Conservation (phyloP, 2,888 invertebrate species). For the Synanthedon formicaeformis region DNA sequence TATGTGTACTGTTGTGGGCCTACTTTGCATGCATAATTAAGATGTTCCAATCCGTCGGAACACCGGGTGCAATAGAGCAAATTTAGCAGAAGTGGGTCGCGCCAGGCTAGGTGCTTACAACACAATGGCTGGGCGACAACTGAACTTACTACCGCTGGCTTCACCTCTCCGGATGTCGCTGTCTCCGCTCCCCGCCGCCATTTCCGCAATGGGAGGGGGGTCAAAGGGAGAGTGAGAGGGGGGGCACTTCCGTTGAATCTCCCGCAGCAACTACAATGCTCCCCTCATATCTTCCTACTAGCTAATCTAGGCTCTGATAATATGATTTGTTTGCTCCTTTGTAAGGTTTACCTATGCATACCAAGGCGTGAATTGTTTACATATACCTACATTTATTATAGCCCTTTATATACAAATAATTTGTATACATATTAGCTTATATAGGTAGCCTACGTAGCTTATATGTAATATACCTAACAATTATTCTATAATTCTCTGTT, state of each 20-base stretch:
- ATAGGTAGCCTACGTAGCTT: too few species aligned
- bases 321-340: slow-evolving; percentile 42
- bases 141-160: slow-evolving; percentile 23
- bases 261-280: slow-evolving; percentile 45
- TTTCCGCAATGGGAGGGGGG: slow-evolving; percentile 35
- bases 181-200: slow-evolving; percentile 62
- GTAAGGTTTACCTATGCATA: slow-evolving; percentile 5
- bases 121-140: slow-evolving; percentile 25
- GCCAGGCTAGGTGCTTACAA: slow-evolving; percentile 23
- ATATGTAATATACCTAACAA: too few species aligned
- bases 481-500: too few species aligned
- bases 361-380: neutral
- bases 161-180: slow-evolving; percentile 56
- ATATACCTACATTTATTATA: too few species aligned
- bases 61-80: slow-evolving; percentile 20
- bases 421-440: too few species aligned
- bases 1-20: too few species aligned
- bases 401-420: too few species aligned
- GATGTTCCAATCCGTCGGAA: slow-evolving; percentile 22
- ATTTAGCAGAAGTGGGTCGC: slow-evolving; percentile 23
- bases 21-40: slow-evolving; percentile 3
- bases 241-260: slow-evolving; percentile 12
- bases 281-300: slow-evolving; percentile 54
- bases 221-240: slow-evolving; percentile 18
- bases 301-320: slow-evolving; percentile 54